phyloP scores from a whole-genome alignment of 2,797 vertebrate genomes.

The Squalus acanthias region DNA sequence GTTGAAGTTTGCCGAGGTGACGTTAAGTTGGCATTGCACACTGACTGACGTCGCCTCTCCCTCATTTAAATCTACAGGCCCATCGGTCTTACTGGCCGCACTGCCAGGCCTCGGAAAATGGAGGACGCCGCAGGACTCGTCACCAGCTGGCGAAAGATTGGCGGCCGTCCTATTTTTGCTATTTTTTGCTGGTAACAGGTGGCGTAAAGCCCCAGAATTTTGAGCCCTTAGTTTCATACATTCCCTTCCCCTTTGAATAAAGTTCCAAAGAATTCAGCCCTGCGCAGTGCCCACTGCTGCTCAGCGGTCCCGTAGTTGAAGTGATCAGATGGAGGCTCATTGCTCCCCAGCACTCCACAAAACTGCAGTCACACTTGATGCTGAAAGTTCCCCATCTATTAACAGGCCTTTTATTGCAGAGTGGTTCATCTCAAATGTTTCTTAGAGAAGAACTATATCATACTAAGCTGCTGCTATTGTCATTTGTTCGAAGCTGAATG shows the following conservation, averaged over 20 bases:
- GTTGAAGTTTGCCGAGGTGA: too few species aligned
- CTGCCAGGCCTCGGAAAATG: too few species aligned
- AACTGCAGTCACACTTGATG: not conserved
- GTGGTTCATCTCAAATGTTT: not conserved
- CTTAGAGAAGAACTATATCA: not conserved
- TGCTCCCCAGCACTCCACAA: not conserved
- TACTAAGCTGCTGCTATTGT: not conserved
- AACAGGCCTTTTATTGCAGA: not conserved
- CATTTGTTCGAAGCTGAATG: constrained; percentile 7
- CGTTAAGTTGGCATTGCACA: too few species aligned
- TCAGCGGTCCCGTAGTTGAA: not conserved
- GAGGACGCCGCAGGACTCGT: too few species aligned
- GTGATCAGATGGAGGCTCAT: not conserved
- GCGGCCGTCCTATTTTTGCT: too few species aligned
- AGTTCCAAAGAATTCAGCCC: not conserved
- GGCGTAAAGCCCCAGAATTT: too few species aligned
- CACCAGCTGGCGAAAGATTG: too few species aligned
- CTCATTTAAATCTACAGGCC: too few species aligned
- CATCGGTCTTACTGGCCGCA: too few species aligned
- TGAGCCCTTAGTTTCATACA: not conserved
- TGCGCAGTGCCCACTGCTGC: too few species aligned
- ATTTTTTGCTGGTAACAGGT: too few species aligned
- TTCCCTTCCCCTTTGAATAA: not conserved
- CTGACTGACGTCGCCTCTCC: too few species aligned
- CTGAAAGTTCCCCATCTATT: not conserved